Conservation (phyloP, 2,888 invertebrate genomes). For the Oscheius sp. region DNA sequence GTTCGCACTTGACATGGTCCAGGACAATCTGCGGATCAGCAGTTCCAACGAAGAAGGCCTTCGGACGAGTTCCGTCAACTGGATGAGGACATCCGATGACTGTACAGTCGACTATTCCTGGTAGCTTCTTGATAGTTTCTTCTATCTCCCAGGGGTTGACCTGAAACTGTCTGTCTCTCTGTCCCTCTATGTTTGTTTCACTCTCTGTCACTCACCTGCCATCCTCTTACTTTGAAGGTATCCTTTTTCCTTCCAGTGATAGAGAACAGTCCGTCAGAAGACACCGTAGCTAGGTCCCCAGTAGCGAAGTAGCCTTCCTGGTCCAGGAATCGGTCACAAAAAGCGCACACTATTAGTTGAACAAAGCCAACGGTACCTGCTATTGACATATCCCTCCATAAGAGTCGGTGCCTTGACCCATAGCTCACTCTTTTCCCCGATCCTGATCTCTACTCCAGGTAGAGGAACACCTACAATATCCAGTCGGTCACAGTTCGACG, state of each 20-base stretch:
- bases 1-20: conserved; percentile 42
- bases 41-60: conserved; percentile 48
- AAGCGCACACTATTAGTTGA: not conserved
- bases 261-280: conserved; percentile 24
- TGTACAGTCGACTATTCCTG: conserved; percentile 50
- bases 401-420: conserved; percentile 49
- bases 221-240: conserved; percentile 59
- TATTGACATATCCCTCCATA: conserved; percentile 43
- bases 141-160: conserved; percentile 58
- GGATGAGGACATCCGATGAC: conserved; percentile 39
- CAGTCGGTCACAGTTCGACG: conserved; percentile 33
- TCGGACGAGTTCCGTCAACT: conserved; percentile 35
- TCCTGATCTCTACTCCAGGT: conserved; percentile 15
- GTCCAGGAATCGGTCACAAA: not conserved
- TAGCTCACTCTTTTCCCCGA: conserved; percentile 40
- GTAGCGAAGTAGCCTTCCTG: conserved; percentile 38
- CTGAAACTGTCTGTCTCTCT: conserved; percentile 9
- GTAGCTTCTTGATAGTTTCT: conserved; percentile 41
- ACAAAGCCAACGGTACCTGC: conserved; percentile 8
- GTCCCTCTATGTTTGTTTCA: no score
- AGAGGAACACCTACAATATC: conserved; percentile 44
- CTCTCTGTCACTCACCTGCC: conserved; percentile 44
- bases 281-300: conserved; percentile 43
- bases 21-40: conserved; percentile 39
- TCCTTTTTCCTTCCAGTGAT: conserved; percentile 58